Conservation (phyloP, 2,797 vertebrate genomes). For the Avahi laniger region DNA sequence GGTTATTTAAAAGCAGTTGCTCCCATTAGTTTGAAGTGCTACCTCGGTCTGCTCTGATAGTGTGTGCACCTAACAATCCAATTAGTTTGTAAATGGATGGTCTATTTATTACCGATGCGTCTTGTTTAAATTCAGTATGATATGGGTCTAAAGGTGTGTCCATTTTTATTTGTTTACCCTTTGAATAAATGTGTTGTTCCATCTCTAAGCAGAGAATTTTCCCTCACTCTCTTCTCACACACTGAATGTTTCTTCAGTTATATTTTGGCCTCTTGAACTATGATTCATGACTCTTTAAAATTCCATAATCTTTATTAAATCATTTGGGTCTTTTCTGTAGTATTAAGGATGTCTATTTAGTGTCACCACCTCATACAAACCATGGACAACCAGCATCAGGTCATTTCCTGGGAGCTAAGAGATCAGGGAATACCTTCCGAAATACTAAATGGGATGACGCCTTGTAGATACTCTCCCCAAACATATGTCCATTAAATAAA, state of each 20-base stretch:
- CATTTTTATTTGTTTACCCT: not conserved
- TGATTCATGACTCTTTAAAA: too few species aligned
- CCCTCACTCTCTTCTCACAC: too few species aligned
- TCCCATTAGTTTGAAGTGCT: not conserved
- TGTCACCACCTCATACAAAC: not conserved
- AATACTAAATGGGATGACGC: not conserved
- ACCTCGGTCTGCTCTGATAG: not conserved
- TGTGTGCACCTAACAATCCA: not conserved
- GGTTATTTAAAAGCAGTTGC: conserved; percentile 43
- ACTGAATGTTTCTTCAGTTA: not conserved
- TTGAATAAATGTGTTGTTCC: not conserved
- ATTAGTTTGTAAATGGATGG: conserved; percentile 13
- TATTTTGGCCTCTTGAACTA: not conserved
- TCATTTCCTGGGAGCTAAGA: not conserved
- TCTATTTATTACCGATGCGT: not conserved
- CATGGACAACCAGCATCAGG: not conserved
- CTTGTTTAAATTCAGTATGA: not conserved
- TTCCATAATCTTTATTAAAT: not conserved
- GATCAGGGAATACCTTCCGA: not conserved
- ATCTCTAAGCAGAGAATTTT: not conserved
- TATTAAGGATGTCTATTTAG: not conserved
- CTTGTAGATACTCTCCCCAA: not conserved
- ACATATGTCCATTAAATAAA: not conserved
- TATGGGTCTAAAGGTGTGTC: not conserved
- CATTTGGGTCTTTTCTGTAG: not conserved